Evolutionary conservation across 2,888 invertebrate genomes (phyloP).

Genomic region (Spisula solida): DNA sequence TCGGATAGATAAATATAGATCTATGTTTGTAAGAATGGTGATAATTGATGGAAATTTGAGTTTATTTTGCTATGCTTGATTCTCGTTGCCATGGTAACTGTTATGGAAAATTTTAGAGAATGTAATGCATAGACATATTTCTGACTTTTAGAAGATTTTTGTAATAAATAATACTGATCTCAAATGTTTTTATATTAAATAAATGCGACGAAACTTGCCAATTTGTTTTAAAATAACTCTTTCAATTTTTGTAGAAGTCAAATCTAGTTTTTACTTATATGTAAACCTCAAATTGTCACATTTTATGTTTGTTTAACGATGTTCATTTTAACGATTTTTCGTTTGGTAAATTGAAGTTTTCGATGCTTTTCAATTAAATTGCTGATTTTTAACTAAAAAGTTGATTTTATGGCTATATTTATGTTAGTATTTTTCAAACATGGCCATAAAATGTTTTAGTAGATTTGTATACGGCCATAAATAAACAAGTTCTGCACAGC

Average conservation of each 20-base stretch:
- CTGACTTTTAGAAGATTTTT: neutral
- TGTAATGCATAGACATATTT: neutral
- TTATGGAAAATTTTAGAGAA: neutral
- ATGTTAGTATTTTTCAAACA: neutral
- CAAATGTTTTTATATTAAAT: neutral
- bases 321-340: neutral
- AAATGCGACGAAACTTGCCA: slow-evolving; percentile 7
- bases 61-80: neutral
- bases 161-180: neutral
- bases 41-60: neutral
- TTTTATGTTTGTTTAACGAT: neutral
- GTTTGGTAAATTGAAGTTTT: neutral
- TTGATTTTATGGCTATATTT: neutral
- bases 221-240: neutral
- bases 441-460: neutral
- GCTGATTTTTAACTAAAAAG: neutral
- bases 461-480: neutral
- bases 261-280: neutral
- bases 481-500: neutral
- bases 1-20: slow-evolving; percentile 11
- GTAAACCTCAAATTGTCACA: neutral
- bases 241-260: neutral
- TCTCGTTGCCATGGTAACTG: slow-evolving; percentile 3
- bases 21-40: neutral
- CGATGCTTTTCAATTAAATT: neutral